Base-by-base conservation (phyloP, 1,140 invertebrate genomes). In the Drosophila asahinai region DNA sequence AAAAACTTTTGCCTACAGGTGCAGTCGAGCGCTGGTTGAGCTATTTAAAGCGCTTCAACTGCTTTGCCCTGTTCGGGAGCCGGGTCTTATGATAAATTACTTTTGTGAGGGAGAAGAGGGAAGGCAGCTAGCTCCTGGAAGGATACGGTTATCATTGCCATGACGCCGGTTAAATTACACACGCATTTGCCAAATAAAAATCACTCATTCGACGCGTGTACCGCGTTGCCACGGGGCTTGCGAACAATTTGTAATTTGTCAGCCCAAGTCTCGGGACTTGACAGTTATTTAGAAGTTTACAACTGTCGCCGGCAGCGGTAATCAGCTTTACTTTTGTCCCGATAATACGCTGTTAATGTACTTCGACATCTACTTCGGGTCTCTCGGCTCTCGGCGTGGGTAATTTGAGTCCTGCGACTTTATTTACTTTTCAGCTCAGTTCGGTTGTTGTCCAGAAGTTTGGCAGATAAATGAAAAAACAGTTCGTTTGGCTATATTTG, bases 221-320 rank as follows among this genome's bases (percentile, higher is more conserved):
- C 61, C 64, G 11, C 19, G 81, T 82, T 86, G 68, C 74, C 57
- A 61, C 55, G 40, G 58, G 66, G 55, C 76, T 57, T 48, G 48
- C 55, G 63, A 66, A 27, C 51, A 71, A 80, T 71, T 81, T 67
- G 73, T 78, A 81, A 89, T 84, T 89, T 87, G 81, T 89, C 81
- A 87, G 63, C 51, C 51, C 22, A 40, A 72, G 38, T 61, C 76
- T 61, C 76, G 45, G 52, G 62, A 14, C 83, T 43, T 79, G 64
- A 67, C 82, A 83, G 83, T 82, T 80, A 83, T 87, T 86, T 87
- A 68, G 73, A 87, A 83, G 84, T 81, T 87, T 81, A 87, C 81
- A 87, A 81, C 84, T 87, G 84, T 81, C 81, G 81, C 74, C 74
- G 77, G 49, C 70, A 65, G 49, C 77, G 48, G 86, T 89, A 87